Evolutionary conservation across 2,113 vertebrate species (phyloP), one percentile per base, ranked within the genome.

Genomic region (Myanophis thanlyinensis): DNA sequence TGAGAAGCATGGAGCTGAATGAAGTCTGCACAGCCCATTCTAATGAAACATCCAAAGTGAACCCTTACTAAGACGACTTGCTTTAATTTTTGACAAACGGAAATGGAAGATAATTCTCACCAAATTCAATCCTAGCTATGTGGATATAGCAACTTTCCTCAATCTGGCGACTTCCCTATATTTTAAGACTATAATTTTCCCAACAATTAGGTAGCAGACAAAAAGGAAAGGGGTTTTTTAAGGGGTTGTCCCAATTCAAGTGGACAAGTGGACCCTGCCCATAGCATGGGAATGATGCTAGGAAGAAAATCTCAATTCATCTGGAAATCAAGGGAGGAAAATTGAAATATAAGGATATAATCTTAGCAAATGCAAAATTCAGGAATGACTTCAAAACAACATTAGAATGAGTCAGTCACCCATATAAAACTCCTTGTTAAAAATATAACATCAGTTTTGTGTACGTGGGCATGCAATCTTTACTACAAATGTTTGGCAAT

Each of bases 1-100:
- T 1, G 87, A 93, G 59, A 93, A 51, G 30, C 0, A 91, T 92
- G 89, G 89, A 51, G 23, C 53, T 80, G 51, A 94, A 93, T 87
- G 30, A 95, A 62, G 18, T 93, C 35, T 85, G 27, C 54, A 46
- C 49, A 95, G 22, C 6, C 93, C 35, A 90, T 59, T 92, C 93
- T 94, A 86, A 93, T 53, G 30, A 85, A 93, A 96, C 35, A n/a
- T 94, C 90, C 94, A 95, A 54, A 48, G 86, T 73, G 91, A 53
- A 49, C 87, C 93, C 94, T 95, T 94, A 25, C 48, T 30, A 3
- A 91, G 73, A 23, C 95, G 94, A 93, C 92, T 94, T 23, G 85
- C 11, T 18, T 2, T 5, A 12, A 51, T 18, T 0, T 90, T 93
- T 87, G 92, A 40, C 40, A 87, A 91, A 93, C 90, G 0, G 13